Conservation (phyloP, 2,113 vertebrate species). For the Percopsis transmontana region DNA sequence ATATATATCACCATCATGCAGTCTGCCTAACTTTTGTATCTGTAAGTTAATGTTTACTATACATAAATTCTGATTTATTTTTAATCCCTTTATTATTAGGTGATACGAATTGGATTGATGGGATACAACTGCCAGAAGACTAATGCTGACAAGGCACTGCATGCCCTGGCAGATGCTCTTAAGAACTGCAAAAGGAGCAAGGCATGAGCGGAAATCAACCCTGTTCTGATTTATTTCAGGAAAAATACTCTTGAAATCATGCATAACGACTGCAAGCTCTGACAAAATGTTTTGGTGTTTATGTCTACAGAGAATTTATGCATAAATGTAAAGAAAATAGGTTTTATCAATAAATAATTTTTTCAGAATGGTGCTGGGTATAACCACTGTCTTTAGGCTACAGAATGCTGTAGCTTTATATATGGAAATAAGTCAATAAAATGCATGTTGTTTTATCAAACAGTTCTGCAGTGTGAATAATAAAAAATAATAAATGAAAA, state of each 20-base stretch:
- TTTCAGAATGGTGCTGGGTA: no score
- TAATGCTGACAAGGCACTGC: conserved; percentile 82
- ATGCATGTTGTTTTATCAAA: conserved; percentile 52
- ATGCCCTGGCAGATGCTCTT: conserved; percentile 84
- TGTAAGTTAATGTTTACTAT: not conserved
- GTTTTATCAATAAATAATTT: no score
- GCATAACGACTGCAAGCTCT: not conserved
- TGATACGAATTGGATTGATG: conserved; percentile 93
- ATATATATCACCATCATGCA: not conserved
- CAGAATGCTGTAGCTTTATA: not conserved
- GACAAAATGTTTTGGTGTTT: not conserved
- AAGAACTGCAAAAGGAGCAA: conserved; percentile 80
- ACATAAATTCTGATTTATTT: not conserved
- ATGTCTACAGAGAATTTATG: conserved; percentile 19
- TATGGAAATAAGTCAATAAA: conserved; percentile 59
- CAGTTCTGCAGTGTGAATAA: no score
- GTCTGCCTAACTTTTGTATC: not conserved
- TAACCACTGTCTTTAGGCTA: not conserved
- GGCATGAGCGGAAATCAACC: conserved; percentile 63
- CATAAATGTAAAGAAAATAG: not conserved
- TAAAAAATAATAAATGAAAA: no score
- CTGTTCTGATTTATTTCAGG: not conserved
- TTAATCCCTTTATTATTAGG: conserved; percentile 72
- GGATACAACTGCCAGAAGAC: conserved; percentile 87
- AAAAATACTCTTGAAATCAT: conserved; percentile 3